These are phyloP conservation scores for Craniophora ligustri DNA, from an alignment of 2,888 invertebrate genomes.

Conservation along the genomic window DNA sequence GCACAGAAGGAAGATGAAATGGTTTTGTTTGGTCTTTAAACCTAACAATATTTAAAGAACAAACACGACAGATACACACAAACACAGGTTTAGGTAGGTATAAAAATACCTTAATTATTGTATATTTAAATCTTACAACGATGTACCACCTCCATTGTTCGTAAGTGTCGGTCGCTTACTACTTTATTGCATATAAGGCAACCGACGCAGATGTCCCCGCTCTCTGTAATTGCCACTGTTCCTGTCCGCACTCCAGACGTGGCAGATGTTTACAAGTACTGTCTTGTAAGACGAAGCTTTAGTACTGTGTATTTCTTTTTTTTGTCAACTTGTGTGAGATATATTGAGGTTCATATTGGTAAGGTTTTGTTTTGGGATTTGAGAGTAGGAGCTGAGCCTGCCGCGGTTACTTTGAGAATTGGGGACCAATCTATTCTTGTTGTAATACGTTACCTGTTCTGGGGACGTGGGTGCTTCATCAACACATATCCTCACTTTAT, in stretches of 20 bases:
- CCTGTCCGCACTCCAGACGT: conserved; percentile 73
- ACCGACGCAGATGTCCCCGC: conserved; percentile 73
- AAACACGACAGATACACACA: too few relatives aligned
- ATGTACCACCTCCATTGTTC: conserved; percentile 51
- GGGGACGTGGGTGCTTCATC: too few relatives aligned
- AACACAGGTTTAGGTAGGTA: too few relatives aligned
- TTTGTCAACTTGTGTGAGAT: conserved; percentile 33
- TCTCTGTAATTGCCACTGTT: conserved; percentile 80
- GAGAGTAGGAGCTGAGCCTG: too few relatives aligned
- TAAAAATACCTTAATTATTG: too few relatives aligned
- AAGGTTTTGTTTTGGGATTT: conserved; percentile 6
- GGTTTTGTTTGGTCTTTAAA: too few relatives aligned
- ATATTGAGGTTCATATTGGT: conserved; percentile 34
- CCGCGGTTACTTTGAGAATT: too few relatives aligned
- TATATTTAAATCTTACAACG: neutral
- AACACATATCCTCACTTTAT: too few relatives aligned
- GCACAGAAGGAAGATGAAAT: too few relatives aligned
- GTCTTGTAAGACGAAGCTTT: conserved; percentile 65
- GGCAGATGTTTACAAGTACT: conserved; percentile 82
- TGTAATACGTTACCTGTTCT: too few relatives aligned
- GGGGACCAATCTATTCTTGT: too few relatives aligned
- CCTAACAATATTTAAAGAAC: too few relatives aligned
- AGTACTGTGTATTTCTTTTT: conserved; percentile 55
- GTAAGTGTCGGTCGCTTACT: conserved; percentile 53
- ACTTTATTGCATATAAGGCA: conserved; percentile 83